Evolutionary conservation across 2,113 vertebrate species (phyloP).

Genomic region (Eptesicus fuscus): DNA sequence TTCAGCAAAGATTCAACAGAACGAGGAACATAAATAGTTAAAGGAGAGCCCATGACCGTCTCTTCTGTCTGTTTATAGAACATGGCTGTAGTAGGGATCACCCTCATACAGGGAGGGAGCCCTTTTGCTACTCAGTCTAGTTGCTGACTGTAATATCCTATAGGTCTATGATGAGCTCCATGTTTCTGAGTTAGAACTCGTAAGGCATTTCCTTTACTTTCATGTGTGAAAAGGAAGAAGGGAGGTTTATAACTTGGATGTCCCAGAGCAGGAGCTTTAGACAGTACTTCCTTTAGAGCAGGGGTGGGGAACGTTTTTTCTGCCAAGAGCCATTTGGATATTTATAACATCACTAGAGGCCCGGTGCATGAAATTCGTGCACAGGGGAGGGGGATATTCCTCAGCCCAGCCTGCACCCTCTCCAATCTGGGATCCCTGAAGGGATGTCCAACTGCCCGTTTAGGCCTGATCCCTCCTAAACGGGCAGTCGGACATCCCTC

Average conservation of each 20-base stretch:
- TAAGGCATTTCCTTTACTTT: background rate
- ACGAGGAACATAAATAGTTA: background rate
- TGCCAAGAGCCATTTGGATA: no score
- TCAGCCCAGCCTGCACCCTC: no score
- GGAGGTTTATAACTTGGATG: background rate
- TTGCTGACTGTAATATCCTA: background rate
- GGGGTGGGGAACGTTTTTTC: no score
- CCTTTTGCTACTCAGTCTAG: background rate
- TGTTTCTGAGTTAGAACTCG: background rate
- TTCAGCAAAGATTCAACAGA: background rate
- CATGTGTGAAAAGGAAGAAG: background rate
- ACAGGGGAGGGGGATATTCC: no score
- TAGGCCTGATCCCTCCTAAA: no score
- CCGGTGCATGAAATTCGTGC: no score
- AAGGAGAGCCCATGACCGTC: background rate
- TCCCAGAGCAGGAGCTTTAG: background rate
- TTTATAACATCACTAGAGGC: no score
- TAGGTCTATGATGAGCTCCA: background rate
- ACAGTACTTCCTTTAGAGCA: background rate
- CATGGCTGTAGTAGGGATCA: background rate
- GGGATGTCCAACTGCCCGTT: no score
- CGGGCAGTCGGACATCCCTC: no score
- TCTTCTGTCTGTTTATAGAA: no score
- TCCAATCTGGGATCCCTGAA: no score
- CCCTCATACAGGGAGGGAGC: background rate